These are phyloP conservation scores for Todiramphus saurophagus DNA, from an alignment of 2,113 vertebrate genomes.

Conservation along the genomic window DNA sequence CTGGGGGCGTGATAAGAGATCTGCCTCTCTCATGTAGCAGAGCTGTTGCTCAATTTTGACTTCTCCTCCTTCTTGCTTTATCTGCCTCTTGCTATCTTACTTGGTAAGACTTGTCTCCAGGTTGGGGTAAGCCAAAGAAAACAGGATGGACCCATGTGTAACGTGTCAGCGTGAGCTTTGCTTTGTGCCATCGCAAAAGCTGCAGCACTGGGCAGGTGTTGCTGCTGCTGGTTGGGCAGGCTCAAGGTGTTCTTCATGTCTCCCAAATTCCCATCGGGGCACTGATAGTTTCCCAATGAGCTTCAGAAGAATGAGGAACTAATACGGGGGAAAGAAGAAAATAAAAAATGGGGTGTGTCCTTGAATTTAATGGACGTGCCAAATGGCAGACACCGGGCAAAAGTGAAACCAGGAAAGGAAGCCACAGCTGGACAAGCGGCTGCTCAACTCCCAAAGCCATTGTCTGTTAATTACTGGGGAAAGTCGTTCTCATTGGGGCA, in stretches of 20 bases:
- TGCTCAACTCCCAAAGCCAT: neutral
- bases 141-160: neutral
- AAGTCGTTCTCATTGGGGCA: neutral
- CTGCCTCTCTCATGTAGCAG: neutral
- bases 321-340: neutral
- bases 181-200: neutral
- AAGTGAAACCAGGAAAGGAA: slow-evolving; percentile 39
- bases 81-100: neutral
- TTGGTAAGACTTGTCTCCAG: neutral
- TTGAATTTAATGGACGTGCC: neutral
- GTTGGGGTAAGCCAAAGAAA: neutral
- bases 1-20: slow-evolving; percentile 11
- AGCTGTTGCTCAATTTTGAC: slow-evolving; percentile 8
- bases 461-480: neutral
- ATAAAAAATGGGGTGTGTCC: neutral
- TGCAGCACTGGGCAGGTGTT: neutral
- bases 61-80: neutral
- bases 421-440: neutral
- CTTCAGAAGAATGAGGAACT: neutral
- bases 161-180: neutral
- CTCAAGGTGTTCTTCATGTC: neutral
- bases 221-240: neutral
- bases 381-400: neutral
- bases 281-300: neutral
- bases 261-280: neutral